phyloP scores from a whole-genome alignment of 2,888 invertebrate species.

The Cabera pusaria region DNA sequence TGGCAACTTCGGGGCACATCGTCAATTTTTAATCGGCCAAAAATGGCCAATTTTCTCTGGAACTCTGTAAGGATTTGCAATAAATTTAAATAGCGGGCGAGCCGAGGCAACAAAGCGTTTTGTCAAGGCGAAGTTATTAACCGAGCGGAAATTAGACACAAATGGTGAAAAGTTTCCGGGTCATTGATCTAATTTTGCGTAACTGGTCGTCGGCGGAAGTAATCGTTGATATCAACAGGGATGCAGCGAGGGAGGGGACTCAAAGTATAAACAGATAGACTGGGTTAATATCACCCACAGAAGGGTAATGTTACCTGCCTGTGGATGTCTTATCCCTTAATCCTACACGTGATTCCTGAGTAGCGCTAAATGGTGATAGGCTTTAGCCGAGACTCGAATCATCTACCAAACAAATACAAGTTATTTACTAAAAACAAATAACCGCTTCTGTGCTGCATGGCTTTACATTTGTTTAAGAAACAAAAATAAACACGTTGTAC shows the following conservation, averaged over 20 bases:
- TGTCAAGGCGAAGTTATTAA: constrained; percentile 55
- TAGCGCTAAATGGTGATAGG: too few species aligned
- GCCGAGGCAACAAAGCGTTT: constrained; percentile 51
- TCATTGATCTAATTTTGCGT: constrained; percentile 46
- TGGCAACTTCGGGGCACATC: neutral
- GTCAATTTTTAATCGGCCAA: constrained; percentile 4
- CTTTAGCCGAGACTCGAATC: too few species aligned
- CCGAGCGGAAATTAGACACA: constrained; percentile 54
- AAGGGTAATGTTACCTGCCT: too few species aligned
- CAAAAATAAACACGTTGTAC: too few species aligned
- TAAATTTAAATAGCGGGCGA: constrained; percentile 50
- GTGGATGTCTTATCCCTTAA: too few species aligned
- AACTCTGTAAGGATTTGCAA: constrained; percentile 45
- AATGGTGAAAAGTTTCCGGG: constrained; percentile 47
- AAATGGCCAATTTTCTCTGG: constrained; percentile 8
- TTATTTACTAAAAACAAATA: too few species aligned
- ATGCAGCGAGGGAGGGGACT: neutral
- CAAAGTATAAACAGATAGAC: too few species aligned
- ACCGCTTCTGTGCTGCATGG: too few species aligned
- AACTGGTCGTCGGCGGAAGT: constrained; percentile 31
- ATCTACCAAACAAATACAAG: too few species aligned
- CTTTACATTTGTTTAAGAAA: too few species aligned
- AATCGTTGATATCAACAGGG: constrained; percentile 27
- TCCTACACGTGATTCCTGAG: too few species aligned
- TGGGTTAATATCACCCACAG: too few species aligned